Evolutionary conservation across 2,888 invertebrate genomes (phyloP), one percentile per base, ranked within the genome.

Genomic region (Nomada hirtipes): DNA sequence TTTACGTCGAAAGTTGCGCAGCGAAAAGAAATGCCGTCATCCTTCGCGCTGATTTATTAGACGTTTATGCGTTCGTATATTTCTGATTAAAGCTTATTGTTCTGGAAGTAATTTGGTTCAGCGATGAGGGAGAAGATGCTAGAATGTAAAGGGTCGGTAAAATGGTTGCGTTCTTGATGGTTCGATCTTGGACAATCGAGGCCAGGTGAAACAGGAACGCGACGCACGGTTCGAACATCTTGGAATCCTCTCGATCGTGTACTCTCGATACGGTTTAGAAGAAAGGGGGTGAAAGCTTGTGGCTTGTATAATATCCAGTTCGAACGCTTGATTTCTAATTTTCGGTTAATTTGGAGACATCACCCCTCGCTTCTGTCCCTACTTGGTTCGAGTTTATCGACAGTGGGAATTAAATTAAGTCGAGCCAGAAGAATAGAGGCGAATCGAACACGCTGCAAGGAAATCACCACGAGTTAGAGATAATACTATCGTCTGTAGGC

Each of bases 141-240:
- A 55, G 60, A 52, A 68, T 72, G 63, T 52, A 64, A 71, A 53
- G 65, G 9, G 10, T 26, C 2, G 26, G 26, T 26, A 26, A 26
- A 26, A 26, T 26, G 26, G 26, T 26, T 26, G 2, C 2, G 26
- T 26, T 26, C 65, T 36, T 7, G 36, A 7, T 7, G 29, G 29
- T 87, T 88, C 86, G 86, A 88, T 89, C 74, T 76, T 64, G 72
- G 73, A 69, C 84, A 85, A 89, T 88, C 77, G 84, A 72, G 65
- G 69, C 57, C 67, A 64, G 72, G 20, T 70, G 68, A 65, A 88
- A 88, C 81, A 82, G 63, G 84, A 86, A 85, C 84, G 80, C 61
- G 53, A 64, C 42, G 44, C 52, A 71, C 15, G 47, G 47, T 36
- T 26, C 63, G 55, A n/a, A 52, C 52, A 59, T 64, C 64, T 55